phyloP scores from a whole-genome alignment of 2,113 vertebrate genomes.

The Vombatus ursinus region DNA sequence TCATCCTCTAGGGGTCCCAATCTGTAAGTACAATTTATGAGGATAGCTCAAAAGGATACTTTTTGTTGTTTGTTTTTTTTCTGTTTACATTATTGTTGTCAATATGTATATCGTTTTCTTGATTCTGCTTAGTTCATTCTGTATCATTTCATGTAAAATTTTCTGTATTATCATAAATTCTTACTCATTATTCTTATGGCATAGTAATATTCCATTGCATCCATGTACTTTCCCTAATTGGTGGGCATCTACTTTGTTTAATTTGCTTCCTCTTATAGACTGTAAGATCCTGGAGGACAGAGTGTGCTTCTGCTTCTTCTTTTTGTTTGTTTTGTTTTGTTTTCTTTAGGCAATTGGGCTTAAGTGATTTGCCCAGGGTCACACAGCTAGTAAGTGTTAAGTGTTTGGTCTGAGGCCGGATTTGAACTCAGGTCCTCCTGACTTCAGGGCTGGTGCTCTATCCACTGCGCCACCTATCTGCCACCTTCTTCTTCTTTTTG shows the following conservation, averaged over 20 bases:
- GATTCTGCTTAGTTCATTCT: background rate
- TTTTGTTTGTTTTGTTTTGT: no score
- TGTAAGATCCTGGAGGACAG: background rate
- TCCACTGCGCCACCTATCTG: no score
- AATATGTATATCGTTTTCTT: background rate
- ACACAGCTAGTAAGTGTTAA: no score
- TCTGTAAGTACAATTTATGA: background rate
- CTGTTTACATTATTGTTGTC: background rate
- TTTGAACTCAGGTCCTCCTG: no score
- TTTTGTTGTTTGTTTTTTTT: background rate
- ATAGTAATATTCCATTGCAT: background rate
- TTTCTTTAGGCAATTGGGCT: no score
- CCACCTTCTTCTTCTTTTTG: background rate
- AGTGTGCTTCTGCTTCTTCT: background rate
- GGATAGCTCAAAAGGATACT: background rate
- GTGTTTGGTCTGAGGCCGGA: no score
- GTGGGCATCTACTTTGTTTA: background rate
- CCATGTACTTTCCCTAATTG: background rate
- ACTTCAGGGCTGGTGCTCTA: no score
- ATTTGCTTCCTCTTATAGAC: background rate
- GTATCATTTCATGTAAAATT: background rate
- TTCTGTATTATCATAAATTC: background rate
- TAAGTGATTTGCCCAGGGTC: no score
- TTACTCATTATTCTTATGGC: background rate
- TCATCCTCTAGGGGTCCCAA: background rate